A percentile compares a stretch with the other conserved stretches of the same genome.
These are phyloP conservation scores for Anhinga anhinga DNA, from an alignment of 2,113 vertebrate species.

Conservation along the genomic window DNA sequence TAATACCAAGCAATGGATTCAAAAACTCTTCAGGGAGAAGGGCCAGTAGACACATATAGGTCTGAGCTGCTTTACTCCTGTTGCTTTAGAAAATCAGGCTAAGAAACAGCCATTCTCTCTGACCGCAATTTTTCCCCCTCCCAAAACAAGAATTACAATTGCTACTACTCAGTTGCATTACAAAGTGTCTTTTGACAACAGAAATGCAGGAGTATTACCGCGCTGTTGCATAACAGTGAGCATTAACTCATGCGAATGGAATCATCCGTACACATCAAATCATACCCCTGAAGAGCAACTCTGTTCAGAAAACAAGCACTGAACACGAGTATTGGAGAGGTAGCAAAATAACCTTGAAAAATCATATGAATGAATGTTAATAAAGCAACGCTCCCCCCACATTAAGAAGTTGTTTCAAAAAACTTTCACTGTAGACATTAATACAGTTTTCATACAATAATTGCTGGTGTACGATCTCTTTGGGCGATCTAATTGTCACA, in stretches of 20 bases:
- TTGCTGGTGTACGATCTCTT: background rate
- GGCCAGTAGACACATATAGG: background rate
- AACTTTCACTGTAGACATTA: background rate
- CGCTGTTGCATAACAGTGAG: background rate
- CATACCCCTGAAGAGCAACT: background rate
- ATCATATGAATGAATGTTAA: background rate
- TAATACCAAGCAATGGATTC: background rate
- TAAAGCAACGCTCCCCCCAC: fast-evolving
- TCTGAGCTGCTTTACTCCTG: background rate
- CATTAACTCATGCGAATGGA: background rate
- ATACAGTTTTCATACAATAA: background rate
- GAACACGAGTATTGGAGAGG: background rate
- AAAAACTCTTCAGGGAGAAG: background rate
- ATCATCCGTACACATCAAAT: background rate
- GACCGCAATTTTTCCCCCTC: background rate
- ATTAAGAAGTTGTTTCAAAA: background rate
- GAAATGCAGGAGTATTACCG: background rate
- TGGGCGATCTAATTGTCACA: background rate
- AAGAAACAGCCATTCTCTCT: background rate
- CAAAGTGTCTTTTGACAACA: background rate
- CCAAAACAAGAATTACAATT: background rate
- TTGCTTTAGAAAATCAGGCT: background rate
- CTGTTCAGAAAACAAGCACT: background rate
- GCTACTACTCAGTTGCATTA: background rate
- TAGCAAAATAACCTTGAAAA: background rate